Base-by-base conservation (phyloP, 2,113 vertebrate genomes). In the Tautogolabrus adspersus region DNA sequence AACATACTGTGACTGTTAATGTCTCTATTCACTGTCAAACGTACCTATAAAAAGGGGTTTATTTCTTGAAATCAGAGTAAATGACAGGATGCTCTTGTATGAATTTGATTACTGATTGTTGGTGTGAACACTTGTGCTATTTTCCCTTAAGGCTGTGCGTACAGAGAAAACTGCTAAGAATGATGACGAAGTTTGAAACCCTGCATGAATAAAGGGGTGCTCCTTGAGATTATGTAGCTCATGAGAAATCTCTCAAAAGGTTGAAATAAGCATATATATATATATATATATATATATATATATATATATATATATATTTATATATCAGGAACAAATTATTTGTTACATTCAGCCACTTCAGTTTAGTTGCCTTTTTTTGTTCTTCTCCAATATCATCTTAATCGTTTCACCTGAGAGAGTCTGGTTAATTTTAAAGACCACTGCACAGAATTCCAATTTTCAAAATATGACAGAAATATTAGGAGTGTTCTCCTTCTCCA, bases 1-100 rank as follows among this genome's bases (percentile, higher is more conserved):
- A 86, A 72, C 77, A 54, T 63, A 65, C 66, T 75, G 71, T 71
- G 54, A 76, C 67, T 22, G 38, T 82, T 84, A 71, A 87, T 75
- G 80, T 66, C 73, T 87, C 66, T 70, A 75, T 77, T 86, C 70
- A 66, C 67, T 77, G 67, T 75, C 71, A 80, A 47, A 66, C 37
- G 54, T 60, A 34, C 72, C 59, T 63, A 66, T 74, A 70, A 84
- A 84, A 74, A 8, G 0, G 19, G 16, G 10, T 82, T 80, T 84
- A 70, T 60, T 72, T 75, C 40, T 47, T 49, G 19, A 54, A 5
- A 67, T 37, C 22, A 34, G 34, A 19, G 52, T 7, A 57, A 67
- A 67, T 84, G 26, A 84, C 72, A 76, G 21, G 3, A 19, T 49
- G 37, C 19, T 61, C n/a, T 1, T 13, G 22, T 49, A 19, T 63